These are phyloP conservation scores for Pomatostomus ruficeps DNA, from an alignment of 2,113 vertebrate species.

Conservation along the genomic window DNA sequence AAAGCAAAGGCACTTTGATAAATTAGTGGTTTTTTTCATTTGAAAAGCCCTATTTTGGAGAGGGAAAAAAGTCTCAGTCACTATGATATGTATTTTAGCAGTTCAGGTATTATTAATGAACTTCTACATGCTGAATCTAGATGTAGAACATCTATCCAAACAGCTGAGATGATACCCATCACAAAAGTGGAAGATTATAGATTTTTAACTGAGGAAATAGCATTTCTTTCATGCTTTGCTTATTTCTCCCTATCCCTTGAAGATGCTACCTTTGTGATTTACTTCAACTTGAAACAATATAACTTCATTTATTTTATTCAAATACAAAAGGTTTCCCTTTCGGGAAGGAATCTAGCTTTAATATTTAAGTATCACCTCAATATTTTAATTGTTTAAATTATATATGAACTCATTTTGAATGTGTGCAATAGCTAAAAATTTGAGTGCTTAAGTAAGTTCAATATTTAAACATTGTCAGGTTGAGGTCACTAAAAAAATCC, in stretches of 20 bases:
- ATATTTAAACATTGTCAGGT: neutral
- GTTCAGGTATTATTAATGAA: neutral
- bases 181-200: neutral
- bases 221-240: neutral
- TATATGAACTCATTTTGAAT: slow-evolving; percentile 13
- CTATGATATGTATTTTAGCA: neutral
- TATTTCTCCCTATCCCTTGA: neutral
- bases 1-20: neutral
- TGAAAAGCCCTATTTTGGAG: neutral
- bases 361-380: slow-evolving; percentile 32
- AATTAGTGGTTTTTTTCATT: neutral
- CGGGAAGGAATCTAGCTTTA: neutral
- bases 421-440: neutral
- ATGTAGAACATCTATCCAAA: neutral
- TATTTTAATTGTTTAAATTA: slow-evolving; percentile 60
- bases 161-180: neutral
- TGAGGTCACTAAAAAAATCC: neutral
- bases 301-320: slow-evolving; percentile 13
- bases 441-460: slow-evolving; percentile 5
- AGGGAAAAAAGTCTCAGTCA: neutral
- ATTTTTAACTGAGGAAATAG: neutral
- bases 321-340: neutral
- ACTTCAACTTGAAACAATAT: neutral
- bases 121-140: neutral
- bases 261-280: slow-evolving; percentile 2